phyloP scores from a whole-genome alignment of 2,888 invertebrate species.

The Troides helena region DNA sequence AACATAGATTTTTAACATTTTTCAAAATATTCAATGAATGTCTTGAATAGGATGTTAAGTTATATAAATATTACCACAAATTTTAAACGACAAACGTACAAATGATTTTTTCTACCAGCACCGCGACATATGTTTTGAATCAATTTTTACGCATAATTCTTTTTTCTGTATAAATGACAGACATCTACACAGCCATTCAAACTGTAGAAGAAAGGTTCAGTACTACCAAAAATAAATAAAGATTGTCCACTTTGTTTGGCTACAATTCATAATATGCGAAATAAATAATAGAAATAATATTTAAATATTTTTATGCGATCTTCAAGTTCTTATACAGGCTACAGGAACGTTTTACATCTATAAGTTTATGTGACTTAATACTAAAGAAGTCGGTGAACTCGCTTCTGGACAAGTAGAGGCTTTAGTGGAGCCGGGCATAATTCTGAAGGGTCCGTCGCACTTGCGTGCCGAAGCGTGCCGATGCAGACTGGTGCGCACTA shows the following conservation, averaged over 20 bases:
- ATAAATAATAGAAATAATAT: conserved; percentile 20
- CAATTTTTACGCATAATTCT: conserved; percentile 25
- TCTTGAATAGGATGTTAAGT: conserved; percentile 12
- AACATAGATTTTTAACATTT: conserved; percentile 34
- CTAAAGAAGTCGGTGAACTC: conserved; percentile 26
- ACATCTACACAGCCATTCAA: conserved; percentile 71
- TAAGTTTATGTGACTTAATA: conserved; percentile 32
- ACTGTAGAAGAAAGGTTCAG: too few relatives aligned
- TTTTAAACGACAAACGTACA: not conserved
- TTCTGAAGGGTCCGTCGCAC: conserved; percentile 3
- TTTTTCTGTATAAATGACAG: not conserved
- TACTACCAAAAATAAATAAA: conserved; percentile 49
- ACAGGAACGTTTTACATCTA: conserved; percentile 42
- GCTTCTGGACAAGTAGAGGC: conserved; percentile 34
- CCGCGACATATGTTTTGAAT: conserved; percentile 47
- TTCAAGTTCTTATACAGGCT: conserved; percentile 44
- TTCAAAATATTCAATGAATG: conserved; percentile 36
- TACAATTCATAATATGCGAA: conserved; percentile 38
- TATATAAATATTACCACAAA: not conserved
- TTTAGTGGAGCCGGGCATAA: conserved; percentile 9
- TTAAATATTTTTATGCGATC: conserved; percentile 8
- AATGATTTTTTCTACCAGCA: conserved; percentile 55
- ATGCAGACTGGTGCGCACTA: not conserved
- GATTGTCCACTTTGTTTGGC: conserved; percentile 66
- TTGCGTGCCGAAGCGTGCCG: not conserved